Base-by-base conservation (phyloP, 2,888 invertebrate genomes). In the Hirtodrosophila alboralis region DNA sequence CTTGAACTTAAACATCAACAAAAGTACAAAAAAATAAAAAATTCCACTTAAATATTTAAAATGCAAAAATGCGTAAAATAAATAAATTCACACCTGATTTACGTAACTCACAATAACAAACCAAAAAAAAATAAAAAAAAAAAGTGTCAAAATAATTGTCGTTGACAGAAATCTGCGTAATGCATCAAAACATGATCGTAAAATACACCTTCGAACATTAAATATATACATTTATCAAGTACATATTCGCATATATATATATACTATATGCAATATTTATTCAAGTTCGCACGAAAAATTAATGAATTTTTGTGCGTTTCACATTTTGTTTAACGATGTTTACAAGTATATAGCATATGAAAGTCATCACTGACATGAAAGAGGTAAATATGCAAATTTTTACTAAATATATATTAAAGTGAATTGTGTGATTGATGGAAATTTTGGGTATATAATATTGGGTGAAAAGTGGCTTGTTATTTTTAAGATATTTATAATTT, bases 81-180 rank as follows among this genome's bases (percentile, higher is more conserved):
- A 79, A 79, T 73, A 84, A 80, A 59, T 59, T 86, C 84, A 80
- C 79, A 77, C 66, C 84, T 69, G 74, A 65, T 59, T 80, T 84
- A 69, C 81, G 84, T 68, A 80, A 84, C 56, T 65, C 40, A 58
- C 62, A 59, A 43, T 31, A 56, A 57, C 21, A 60, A 1, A 12
- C 9, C n/a, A 12, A 33, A 37, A 14, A 9, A 14, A 28, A 28
- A n/a, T n/a, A n/a, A n/a, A 16, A 13, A 45, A 45, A 71, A 58
- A 62, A 79, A 76, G 79, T 80, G 79, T 84, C 73, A 86, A 79
- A 86, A 80, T 72, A 86, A 86, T 64, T 80, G 67, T 34, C 62
- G 62, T 27, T 27, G 59, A 51, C 62, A 57, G 43, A 72, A 74
- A 78, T 85, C 59, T 52, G 43, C 62, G 58, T 26, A 81, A 81